Percentiles rank a stretch among this genome's conserved stretches.
phyloP scores from a whole-genome alignment of 2,888 invertebrate genomes.

The Pheosia tremula region DNA sequence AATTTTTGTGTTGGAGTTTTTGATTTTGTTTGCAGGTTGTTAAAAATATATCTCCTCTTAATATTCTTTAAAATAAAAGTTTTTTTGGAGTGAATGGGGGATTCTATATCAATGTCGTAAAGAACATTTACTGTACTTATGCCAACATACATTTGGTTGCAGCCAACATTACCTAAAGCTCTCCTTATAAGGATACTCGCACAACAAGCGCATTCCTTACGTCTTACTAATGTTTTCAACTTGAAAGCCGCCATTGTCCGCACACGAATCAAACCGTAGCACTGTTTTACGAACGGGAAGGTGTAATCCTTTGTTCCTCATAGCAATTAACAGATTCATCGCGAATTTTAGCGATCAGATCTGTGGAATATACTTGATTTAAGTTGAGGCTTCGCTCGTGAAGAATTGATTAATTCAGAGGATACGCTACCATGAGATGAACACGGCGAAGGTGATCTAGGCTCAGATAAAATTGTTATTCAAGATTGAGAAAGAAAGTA shows the following conservation, averaged over 20 bases:
- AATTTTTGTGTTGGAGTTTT: background rate
- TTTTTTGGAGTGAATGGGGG: too few relatives aligned
- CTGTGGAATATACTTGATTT: background rate
- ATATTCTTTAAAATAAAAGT: too few relatives aligned
- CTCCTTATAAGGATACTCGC: background rate
- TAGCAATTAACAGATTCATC: background rate
- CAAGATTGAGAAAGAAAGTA: too few relatives aligned
- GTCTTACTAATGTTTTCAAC: background rate
- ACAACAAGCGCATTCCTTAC: background rate
- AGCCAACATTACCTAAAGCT: background rate
- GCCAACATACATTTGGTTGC: background rate
- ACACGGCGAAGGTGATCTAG: too few relatives aligned
- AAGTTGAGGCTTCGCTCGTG: background rate
- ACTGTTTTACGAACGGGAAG: constrained; percentile 2
- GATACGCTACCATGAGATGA: too few relatives aligned
- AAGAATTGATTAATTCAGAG: background rate
- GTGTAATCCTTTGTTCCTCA: background rate
- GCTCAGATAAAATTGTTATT: too few relatives aligned
- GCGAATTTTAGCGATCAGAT: background rate
- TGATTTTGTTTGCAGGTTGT: background rate
- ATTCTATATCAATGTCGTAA: background rate
- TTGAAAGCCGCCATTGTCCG: constrained; percentile 1
- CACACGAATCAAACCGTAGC: constrained; percentile 3
- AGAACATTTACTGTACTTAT: background rate
- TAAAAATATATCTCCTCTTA: too few relatives aligned